Base-by-base conservation (phyloP, 2,888 invertebrate species). In the Hemithea aestivaria region DNA sequence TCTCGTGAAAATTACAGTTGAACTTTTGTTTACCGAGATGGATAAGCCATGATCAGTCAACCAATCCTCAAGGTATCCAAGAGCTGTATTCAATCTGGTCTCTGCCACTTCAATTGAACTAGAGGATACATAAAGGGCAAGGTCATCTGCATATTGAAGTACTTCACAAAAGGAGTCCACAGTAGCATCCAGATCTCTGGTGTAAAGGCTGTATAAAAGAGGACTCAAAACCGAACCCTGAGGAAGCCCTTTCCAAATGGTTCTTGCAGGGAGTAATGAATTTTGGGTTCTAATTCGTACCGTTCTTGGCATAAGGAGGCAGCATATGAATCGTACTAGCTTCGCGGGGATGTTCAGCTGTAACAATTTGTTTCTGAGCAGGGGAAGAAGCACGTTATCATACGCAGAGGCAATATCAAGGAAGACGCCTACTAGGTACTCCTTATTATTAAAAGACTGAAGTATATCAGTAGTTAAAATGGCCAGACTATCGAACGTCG, bases 401-500 rank as follows among this genome's bases (percentile, higher is more conserved):
- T 50, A 50, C 1, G 50, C 45, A 7, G 46, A 35, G 6, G 35
- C n/a, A 1, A 61, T 41, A 25, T 63, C 62, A 0, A 61, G 29
- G 23, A 61, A 63, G 1, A 44, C 50, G 1, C 36, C 56, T 0
- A 58, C 33, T 0, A 56, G 7, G 5, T 23, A 45, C 26, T 53
- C 9, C n/a, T 45, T 40, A 1, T 35, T 34, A 1, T 28, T 12
- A 10, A 52, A 53, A 2, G 56, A 45, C 0, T 48, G 4, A 20
- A 4, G 23, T 1, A 48, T 35, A 21, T 54, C 54, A 7, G 48
- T 26, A 29, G 23, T 23, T 1, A 48, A 51, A 6, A 48, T 40
- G 1, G 33, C 40, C 2, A 63, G 22, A 6, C 58, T 62, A 25
- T 58, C 59, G 6, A 56, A 26, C 0, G 64, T 60, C 4, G 55